phyloP scores from a whole-genome alignment of 2,888 invertebrate genomes.

The Halocaridina rubra region DNA sequence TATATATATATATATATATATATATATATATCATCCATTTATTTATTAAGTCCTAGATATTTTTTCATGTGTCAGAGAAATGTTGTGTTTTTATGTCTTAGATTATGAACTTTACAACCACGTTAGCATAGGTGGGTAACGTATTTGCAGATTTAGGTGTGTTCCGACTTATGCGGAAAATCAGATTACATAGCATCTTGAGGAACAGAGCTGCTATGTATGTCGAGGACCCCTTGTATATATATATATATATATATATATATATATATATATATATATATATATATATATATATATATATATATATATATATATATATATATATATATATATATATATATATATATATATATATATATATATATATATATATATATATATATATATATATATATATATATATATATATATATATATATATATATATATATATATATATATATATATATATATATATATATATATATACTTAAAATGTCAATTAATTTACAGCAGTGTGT shows the following conservation, averaged over 20 bases:
- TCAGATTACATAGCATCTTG: too few species aligned
- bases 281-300: background rate
- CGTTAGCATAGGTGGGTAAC: too few species aligned
- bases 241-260: background rate
- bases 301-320: background rate
- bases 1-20: background rate
- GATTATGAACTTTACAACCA: too few species aligned
- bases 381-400: background rate
- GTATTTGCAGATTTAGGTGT: too few species aligned
- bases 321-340: background rate
- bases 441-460: background rate
- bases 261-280: background rate
- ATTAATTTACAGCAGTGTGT: too few species aligned
- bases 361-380: background rate
- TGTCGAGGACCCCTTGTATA: background rate
- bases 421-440: background rate
- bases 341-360: background rate
- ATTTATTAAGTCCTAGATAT: too few species aligned
- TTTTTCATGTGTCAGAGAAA: too few species aligned
- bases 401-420: background rate
- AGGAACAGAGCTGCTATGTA: too few species aligned
- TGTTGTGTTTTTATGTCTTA: too few species aligned
- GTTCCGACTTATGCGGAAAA: too few species aligned
- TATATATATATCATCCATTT: background rate
- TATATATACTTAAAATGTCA: background rate